A percentile compares a stretch with the other conserved stretches of the same genome.
Evolutionary conservation across 2,797 vertebrate genomes (phyloP).

Genomic region (Sus cebifrons): DNA sequence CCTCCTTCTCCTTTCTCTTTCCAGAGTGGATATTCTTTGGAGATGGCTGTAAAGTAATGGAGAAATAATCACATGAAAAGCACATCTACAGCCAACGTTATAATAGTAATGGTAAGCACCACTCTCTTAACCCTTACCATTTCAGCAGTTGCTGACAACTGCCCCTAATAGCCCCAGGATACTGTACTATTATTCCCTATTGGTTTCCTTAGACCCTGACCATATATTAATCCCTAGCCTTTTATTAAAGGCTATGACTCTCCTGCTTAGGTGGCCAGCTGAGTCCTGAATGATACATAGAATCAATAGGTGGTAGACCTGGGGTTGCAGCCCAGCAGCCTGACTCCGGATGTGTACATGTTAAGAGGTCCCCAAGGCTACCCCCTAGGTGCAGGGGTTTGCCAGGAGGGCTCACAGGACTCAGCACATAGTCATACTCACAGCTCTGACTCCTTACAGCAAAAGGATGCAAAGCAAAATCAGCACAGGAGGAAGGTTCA

Average conservation of each 20-base stretch:
- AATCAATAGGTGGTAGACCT: background rate
- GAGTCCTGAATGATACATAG: background rate
- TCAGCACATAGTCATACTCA: fast-evolving
- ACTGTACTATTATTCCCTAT: fast-evolving
- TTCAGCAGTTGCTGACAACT: background rate
- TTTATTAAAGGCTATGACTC: background rate
- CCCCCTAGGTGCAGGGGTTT: background rate
- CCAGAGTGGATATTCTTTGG: background rate
- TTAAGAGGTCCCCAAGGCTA: background rate
- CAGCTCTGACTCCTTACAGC: background rate
- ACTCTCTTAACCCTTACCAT: fast-evolving
- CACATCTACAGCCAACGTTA: fast-evolving
- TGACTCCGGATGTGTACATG: fast-evolving
- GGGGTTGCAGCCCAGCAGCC: background rate
- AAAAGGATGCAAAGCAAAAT: background rate
- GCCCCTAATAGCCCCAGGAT: fast-evolving
- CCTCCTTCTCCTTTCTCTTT: background rate
- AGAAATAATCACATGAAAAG: background rate
- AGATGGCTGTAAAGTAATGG: background rate
- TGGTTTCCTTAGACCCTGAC: too few species aligned
- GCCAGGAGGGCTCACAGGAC: too few species aligned
- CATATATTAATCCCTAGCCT: background rate
- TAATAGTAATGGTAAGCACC: background rate
- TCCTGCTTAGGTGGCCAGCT: background rate
- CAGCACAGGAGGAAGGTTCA: background rate